phyloP scores from a whole-genome alignment of 2,888 invertebrate genomes.

The Eretmocerus hayati region DNA sequence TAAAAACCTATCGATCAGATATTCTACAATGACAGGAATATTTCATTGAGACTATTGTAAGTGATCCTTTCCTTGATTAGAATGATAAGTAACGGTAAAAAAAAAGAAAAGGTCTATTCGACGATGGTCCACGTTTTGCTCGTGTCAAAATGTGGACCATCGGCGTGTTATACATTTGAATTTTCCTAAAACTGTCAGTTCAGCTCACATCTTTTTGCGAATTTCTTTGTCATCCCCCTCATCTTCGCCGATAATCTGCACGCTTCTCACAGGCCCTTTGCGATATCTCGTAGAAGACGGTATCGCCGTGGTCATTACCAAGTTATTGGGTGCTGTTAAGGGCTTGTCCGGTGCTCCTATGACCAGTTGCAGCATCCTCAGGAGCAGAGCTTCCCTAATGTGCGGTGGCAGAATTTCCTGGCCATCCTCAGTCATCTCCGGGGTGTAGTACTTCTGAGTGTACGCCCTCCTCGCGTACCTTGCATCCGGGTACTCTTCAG shows the following conservation, averaged over 20 bases:
- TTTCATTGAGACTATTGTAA: too few species aligned
- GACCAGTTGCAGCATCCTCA: constrained; percentile 67
- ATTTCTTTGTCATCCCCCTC: constrained; percentile 39
- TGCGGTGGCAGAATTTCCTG: constrained; percentile 63
- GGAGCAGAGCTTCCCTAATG: constrained; percentile 62
- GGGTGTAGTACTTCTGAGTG: constrained; percentile 39
- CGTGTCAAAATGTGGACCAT: too few species aligned
- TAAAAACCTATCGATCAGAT: too few species aligned
- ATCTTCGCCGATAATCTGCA: constrained; percentile 66
- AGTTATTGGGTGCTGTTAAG: constrained; percentile 34
- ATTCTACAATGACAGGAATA: too few species aligned
- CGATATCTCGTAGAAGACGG: constrained; percentile 45
- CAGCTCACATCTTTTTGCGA: constrained; percentile 32
- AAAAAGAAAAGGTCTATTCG: too few species aligned
- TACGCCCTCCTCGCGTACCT: constrained; percentile 40
- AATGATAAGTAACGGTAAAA: too few species aligned
- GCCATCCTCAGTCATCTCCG: constrained; percentile 44
- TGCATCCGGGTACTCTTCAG: constrained; percentile 41
- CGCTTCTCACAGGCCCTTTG: constrained; percentile 60
- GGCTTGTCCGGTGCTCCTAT: constrained; percentile 58
- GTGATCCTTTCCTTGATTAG: too few species aligned
- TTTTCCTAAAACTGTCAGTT: too few species aligned
- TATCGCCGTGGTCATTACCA: constrained; percentile 42
- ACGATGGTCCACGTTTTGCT: too few species aligned
- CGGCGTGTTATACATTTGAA: too few species aligned